A percentile compares a stretch with the other conserved stretches of the same genome.
Conservation (phyloP, 2,888 invertebrate species). For the Erynnis tages region DNA sequence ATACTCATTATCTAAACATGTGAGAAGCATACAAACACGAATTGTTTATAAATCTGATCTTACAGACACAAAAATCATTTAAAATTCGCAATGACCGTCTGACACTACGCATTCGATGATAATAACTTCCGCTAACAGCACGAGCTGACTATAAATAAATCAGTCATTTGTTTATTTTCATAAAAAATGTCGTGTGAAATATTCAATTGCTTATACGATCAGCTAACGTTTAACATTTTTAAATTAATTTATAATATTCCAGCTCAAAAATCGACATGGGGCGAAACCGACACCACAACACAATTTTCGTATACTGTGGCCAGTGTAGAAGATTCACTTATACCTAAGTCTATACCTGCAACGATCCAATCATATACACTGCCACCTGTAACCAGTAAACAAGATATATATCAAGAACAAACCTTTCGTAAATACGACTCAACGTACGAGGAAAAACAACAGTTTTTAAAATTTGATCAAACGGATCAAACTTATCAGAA, state of each 20-base stretch:
- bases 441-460: conserved; percentile 45
- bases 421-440: conserved; percentile 54
- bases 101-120: no score
- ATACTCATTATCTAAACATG: no score
- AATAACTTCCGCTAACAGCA: conserved; percentile 55
- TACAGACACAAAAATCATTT: no score
- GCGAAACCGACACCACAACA: conserved; percentile 58
- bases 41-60: no score
- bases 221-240: conserved; percentile 48
- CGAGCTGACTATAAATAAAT: conserved; percentile 32
- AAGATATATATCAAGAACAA: conserved; percentile 49
- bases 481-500: conserved; percentile 37
- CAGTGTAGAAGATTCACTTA: conserved; percentile 57
- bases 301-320: conserved; percentile 65
- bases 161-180: conserved; percentile 43
- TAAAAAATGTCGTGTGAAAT: conserved; percentile 52
- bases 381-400: conserved; percentile 56
- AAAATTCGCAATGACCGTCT: no score
- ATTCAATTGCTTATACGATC: conserved; percentile 49
- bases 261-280: conserved; percentile 75
- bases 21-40: conserved; percentile 26
- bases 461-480: conserved; percentile 39
- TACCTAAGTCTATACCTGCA: conserved; percentile 59
- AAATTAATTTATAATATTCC: conserved; percentile 59
- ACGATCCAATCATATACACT: conserved; percentile 60